Base-by-base conservation (phyloP, 2,888 invertebrate genomes). In the Lasioglossum figueresi region DNA sequence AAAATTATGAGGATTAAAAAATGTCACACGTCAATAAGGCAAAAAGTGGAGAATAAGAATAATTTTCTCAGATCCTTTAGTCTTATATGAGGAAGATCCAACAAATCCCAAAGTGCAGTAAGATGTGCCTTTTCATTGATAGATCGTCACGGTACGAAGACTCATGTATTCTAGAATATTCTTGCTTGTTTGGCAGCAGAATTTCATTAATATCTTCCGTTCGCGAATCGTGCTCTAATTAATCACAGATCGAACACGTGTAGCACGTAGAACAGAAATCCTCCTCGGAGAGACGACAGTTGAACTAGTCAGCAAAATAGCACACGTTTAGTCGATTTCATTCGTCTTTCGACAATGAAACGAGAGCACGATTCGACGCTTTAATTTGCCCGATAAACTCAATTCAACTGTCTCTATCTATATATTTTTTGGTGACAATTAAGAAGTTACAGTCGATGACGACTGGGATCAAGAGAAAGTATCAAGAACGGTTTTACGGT, bases 271-370 rank as follows among this genome's bases (percentile, higher is more conserved):
- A n/a, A n/a, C n/a, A 12, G n/a, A n/a, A 56, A 56, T 56, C n/a
- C 56, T 23, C 10, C n/a, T n/a, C 10, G 10, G n/a, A 12, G 56
- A 56, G n/a, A 10, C 56, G 56, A 56, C n/a, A n/a, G 56, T 56
- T 56, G n/a, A 56, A 56, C 56, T 52, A 23, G 56, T 56, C 56
- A n/a, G 56, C 56, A n/a, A 56, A 56, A 56, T n/a, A 56, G 56
- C 12, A 56, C 56, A n/a, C 56, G 10, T 56, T 56, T 56, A 56
- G 56, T 56, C 56, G 56, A 56, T n/a, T 56, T 56, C 56, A 10
- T 56, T 56, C n/a, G 56, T 56, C 56, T 56, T n/a, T n/a, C 56
- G 10, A 56, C n/a, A n/a, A 4, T 56, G n/a, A 12, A n/a, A n/a
- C 56, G n/a, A 12, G 56, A 56, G 12, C n/a, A 56, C 56, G 56